Conservation (phyloP, 2,888 invertebrate species). For the Drosophila merina region DNA sequence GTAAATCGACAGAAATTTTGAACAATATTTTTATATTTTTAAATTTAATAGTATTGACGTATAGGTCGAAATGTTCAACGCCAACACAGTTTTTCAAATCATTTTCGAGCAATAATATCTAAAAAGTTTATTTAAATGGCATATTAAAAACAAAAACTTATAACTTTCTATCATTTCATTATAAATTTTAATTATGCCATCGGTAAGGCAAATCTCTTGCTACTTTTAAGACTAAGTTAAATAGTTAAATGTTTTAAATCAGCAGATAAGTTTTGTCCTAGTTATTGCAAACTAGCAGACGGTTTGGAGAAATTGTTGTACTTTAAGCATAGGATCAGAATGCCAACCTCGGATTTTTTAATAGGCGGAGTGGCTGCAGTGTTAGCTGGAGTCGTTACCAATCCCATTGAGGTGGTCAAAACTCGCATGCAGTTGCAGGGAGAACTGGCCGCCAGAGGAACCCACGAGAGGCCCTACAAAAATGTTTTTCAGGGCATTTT, state of each 20-base stretch:
- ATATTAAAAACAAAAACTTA: not conserved
- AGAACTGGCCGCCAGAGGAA: constrained; percentile 89
- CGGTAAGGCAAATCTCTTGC: not conserved
- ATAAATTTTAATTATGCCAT: not conserved
- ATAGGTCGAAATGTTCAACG: not conserved
- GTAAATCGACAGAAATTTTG: not conserved
- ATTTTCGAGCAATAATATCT: too few relatives aligned
- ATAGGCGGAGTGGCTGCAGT: constrained; percentile 91
- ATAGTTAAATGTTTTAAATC: not conserved
- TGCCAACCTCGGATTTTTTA: constrained; percentile 80
- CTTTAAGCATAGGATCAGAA: not conserved
- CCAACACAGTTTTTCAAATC: not conserved
- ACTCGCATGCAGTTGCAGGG: constrained; percentile 96
- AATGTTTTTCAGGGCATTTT: constrained; percentile 92
- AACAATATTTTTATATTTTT: not conserved
- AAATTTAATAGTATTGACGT: not conserved
- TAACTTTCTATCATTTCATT: not conserved
- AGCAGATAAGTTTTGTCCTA: not conserved
- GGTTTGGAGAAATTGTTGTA: not conserved
- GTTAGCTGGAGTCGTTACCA: constrained; percentile 93
- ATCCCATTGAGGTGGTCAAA: constrained; percentile 93
- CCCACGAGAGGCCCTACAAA: constrained; percentile 89
- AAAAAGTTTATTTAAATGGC: too few relatives aligned
- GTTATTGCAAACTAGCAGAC: not conserved
- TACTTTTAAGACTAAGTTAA: not conserved